Evolutionary conservation across 1,140 invertebrate genomes (phyloP).

Genomic region (Acromyrmex heyeri): DNA sequence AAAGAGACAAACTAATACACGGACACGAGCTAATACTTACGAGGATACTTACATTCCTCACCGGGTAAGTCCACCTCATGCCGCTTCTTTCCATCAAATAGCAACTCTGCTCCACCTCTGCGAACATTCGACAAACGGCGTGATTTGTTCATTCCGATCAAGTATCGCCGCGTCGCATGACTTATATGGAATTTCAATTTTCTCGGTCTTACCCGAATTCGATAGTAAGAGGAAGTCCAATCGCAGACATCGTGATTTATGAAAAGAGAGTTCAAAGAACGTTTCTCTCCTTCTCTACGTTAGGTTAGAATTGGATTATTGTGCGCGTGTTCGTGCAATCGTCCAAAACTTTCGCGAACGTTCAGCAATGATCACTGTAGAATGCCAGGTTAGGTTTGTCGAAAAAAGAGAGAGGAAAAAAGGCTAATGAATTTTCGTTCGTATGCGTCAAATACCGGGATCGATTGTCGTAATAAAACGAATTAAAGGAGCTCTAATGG

Average conservation of each 20-base stretch:
- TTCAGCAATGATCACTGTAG: not conserved
- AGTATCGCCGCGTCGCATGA: too few relatives aligned
- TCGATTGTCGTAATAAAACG: conserved; percentile 29
- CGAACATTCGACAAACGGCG: conserved; percentile 66
- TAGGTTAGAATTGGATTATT: conserved; percentile 24
- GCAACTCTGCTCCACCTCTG: conserved; percentile 95
- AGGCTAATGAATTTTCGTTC: not conserved
- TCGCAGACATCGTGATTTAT: conserved; percentile 1
- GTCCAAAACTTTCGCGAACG: not conserved
- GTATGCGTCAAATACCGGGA: not conserved
- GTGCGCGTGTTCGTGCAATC: not conserved
- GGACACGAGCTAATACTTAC: not conserved
- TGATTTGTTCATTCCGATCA: too few relatives aligned
- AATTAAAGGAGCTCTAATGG: too few relatives aligned
- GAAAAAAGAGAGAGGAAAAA: not conserved
- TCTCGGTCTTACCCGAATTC: conserved; percentile 80
- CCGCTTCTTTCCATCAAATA: conserved; percentile 94
- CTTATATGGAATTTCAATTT: not conserved
- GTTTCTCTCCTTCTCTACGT: not conserved
- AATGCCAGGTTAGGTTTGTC: not conserved
- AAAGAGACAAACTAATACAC: too few relatives aligned
- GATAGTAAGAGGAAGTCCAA: conserved; percentile 71
- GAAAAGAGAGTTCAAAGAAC: not conserved
- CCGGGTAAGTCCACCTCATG: conserved; percentile 89
- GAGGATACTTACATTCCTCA: conserved; percentile 84